Conservation (phyloP, 1,140 invertebrate species). For the Euwallacea fornicatus region DNA sequence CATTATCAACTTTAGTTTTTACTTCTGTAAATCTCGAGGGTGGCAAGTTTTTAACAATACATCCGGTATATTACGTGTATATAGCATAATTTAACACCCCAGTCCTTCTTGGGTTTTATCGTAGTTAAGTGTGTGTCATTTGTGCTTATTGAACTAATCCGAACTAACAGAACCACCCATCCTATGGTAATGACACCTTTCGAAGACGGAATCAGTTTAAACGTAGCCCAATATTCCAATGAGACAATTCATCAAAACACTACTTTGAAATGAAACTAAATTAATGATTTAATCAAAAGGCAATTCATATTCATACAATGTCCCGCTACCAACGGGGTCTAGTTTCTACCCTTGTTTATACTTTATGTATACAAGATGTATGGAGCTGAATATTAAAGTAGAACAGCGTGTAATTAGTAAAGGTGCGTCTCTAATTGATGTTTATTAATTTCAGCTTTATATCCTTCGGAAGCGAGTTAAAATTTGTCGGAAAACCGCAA, state of each 20-base stretch:
- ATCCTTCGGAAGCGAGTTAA: not conserved
- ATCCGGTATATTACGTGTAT: too few relatives aligned
- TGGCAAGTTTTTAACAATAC: too few relatives aligned
- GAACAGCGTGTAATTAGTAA: conserved; percentile 15
- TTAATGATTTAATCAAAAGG: conserved; percentile 23
- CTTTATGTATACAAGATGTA: conserved; percentile 21
- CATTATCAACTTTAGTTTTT: too few relatives aligned
- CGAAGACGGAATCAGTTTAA: too few relatives aligned
- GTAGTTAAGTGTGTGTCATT: too few relatives aligned
- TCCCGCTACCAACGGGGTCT: conserved; percentile 6
- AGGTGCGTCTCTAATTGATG: conserved; percentile 16
- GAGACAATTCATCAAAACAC: not conserved
- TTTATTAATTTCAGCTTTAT: conserved; percentile 10
- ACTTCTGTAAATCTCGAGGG: too few relatives aligned
- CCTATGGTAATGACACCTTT: too few relatives aligned
- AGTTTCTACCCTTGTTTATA: conserved; percentile 27
- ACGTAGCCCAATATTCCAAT: too few relatives aligned
- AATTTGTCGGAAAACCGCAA: not conserved
- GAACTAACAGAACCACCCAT: too few relatives aligned
- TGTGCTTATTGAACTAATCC: too few relatives aligned
- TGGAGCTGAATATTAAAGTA: conserved; percentile 23
- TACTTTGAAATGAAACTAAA: conserved; percentile 11
- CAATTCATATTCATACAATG: conserved; percentile 19
- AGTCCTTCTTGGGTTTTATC: too few relatives aligned
- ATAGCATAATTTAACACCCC: too few relatives aligned